phyloP scores from a whole-genome alignment of 2,797 vertebrate genomes.

The Cephalopachus bancanus region DNA sequence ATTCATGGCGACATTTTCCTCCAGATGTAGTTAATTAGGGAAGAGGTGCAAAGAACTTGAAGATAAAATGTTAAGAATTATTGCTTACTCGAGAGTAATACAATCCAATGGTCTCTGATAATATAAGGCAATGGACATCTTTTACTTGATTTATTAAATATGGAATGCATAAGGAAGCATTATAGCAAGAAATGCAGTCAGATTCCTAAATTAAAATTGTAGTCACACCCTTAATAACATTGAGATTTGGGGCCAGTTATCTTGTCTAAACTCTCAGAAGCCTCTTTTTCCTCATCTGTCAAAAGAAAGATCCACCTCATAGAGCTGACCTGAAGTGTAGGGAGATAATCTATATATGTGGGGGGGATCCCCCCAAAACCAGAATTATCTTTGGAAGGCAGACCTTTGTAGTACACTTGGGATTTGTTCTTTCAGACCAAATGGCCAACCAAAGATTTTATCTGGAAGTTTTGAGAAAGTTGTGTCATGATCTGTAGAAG shows the following conservation, averaged over 20 bases:
- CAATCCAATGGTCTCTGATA: neutral
- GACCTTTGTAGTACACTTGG: no score
- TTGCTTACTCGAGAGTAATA: neutral
- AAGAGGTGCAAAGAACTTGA: neutral
- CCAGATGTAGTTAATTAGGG: neutral
- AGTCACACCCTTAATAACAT: neutral
- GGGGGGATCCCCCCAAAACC: no score
- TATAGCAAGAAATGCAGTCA: neutral
- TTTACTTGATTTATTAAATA: slow-evolving; percentile 40
- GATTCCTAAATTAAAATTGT: neutral
- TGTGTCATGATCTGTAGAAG: no score
- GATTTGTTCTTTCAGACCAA: no score
- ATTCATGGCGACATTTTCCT: slow-evolving; percentile 26
- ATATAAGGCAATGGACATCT: neutral
- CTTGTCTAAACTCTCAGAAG: neutral
- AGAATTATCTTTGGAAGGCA: no score
- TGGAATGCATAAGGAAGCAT: neutral
- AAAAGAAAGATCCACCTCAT: neutral
- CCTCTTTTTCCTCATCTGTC: neutral
- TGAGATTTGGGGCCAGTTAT: neutral
- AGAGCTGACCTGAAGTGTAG: neutral
- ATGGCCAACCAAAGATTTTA: no score
- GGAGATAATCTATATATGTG: neutral
- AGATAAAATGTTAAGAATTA: slow-evolving; percentile 20
- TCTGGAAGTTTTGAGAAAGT: no score